Percentiles rank a stretch among this genome's conserved stretches.
Evolutionary conservation across 2,797 vertebrate species (phyloP).

Genomic region (Ctenosaura bakeri): DNA sequence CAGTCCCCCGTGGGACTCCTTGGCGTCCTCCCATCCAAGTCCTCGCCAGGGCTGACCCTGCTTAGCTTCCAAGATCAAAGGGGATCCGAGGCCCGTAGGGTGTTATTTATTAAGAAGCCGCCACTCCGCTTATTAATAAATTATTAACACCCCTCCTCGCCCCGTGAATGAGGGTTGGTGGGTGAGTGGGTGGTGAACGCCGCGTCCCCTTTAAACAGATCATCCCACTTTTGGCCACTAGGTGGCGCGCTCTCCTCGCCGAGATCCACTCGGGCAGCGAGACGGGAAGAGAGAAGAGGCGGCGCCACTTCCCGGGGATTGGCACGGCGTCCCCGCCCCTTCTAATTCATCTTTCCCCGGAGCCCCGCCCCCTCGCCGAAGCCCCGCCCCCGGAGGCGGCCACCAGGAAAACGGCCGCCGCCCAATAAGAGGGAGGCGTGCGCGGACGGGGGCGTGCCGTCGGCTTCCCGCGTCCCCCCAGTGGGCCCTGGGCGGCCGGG

Average conservation of each 20-base stretch:
- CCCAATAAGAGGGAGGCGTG: conserved; percentile 62
- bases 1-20: too few relatives aligned
- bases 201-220: conserved; percentile 42
- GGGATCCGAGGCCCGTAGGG: too few relatives aligned
- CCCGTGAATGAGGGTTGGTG: too few relatives aligned
- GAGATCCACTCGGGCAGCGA: conserved; percentile 23
- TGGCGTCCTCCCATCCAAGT: background rate
- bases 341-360: conserved; percentile 61
- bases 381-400: conserved; percentile 5
- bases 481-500: conserved; percentile 37
- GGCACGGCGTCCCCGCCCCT: background rate
- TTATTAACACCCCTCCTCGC: rapidly evolving
- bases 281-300: conserved; percentile 15
- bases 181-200: background rate
- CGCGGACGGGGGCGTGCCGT: conserved; percentile 54
- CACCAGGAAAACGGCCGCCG: background rate
- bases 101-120: background rate
- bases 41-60: too few relatives aligned
- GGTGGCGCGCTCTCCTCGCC: conserved; percentile 72
- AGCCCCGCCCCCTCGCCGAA: background rate
- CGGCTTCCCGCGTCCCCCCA: conserved; percentile 7
- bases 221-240: conserved; percentile 62
- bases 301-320: background rate
- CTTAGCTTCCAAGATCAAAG: background rate
- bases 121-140: too few relatives aligned